These are phyloP conservation scores for Stercorarius parasiticus DNA, from an alignment of 2,113 vertebrate species.

Conservation along the genomic window DNA sequence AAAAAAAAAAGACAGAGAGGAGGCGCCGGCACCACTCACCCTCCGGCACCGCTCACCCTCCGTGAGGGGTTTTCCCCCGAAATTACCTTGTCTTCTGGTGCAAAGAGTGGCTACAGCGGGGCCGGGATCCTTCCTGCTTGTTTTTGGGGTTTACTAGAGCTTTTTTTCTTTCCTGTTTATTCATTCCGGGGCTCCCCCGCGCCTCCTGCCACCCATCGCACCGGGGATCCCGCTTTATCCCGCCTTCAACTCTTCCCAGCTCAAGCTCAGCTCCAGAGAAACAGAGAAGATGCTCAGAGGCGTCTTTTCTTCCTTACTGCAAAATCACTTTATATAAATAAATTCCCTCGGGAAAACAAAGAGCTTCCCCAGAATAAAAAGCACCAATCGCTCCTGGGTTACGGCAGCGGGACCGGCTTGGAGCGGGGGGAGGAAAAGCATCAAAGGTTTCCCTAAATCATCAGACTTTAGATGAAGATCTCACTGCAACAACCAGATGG, in stretches of 20 bases:
- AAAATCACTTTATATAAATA: neutral
- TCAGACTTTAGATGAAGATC: neutral
- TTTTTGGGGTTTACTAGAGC: neutral
- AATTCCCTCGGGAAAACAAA: neutral
- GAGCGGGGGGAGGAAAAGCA: neutral
- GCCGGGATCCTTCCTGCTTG: neutral
- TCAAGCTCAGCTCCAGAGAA: neutral
- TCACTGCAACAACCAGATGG: slow-evolving; percentile 43
- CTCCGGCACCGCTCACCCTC: neutral
- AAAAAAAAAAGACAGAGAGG: neutral
- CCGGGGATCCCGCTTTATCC: neutral
- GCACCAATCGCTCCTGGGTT: neutral
- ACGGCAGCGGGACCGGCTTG: neutral
- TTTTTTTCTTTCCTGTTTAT: neutral
- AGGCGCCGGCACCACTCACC: fast-evolving
- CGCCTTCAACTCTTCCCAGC: neutral
- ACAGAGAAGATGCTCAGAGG: neutral
- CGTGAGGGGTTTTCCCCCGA: neutral
- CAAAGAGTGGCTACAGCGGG: neutral
- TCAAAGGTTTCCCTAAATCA: neutral
- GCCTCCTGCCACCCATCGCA: neutral
- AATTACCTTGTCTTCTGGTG: neutral
- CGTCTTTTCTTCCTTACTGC: neutral
- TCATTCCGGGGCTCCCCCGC: neutral
- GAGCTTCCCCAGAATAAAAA: neutral